Base-by-base conservation (phyloP, 2,113 vertebrate species). In the Isichthys henryi region DNA sequence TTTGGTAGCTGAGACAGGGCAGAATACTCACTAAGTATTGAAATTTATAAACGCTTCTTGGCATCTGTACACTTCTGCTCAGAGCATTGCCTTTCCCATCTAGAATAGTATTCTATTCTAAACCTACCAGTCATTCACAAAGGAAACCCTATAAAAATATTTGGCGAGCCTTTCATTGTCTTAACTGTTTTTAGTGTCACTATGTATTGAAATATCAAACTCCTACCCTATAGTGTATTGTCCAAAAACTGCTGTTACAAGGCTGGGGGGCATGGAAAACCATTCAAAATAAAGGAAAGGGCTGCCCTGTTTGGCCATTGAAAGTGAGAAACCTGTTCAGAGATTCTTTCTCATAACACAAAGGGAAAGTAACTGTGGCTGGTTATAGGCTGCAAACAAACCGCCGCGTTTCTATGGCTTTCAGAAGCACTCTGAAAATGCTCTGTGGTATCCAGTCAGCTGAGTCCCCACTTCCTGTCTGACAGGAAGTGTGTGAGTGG, bases 401-500 rank as follows among this genome's bases (percentile, higher is more conserved):
- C 89, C 92, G 90, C 91, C 90, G 86, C 9, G 31, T 93, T 90
- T 92, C 93, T 91, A 94, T 91, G 88, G 92, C 92, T 91, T 45
- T 91, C 90, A 84, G 88, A 19, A 48, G 45, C 35, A 3, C 43
- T 39, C 70, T 53, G n/a, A 86, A 90, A 58, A 90, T 91, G 53
- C 88, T 80, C 53, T 2, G 88, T 89, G 66, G 82, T 17, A 90
- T 90, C 92, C 89, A 92, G 92, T 95, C 92, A 94, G 90, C 92
- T 90, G 91, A 92, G 80, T 85, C 87, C 90, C 89, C 90, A 17
- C 92, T 94, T 95, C 94, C 94, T 92, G 87, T 91, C 88, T 89
- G 83, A 90, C 93, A 93, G 94, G 94, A 95, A 94, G 93, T 91
- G 85, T 90, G 85, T 88, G 80, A 91, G 89, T 43, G 84, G 91